Evolutionary conservation across 2,113 vertebrate genomes (phyloP).

Genomic region (Muntiacus muntjak): DNA sequence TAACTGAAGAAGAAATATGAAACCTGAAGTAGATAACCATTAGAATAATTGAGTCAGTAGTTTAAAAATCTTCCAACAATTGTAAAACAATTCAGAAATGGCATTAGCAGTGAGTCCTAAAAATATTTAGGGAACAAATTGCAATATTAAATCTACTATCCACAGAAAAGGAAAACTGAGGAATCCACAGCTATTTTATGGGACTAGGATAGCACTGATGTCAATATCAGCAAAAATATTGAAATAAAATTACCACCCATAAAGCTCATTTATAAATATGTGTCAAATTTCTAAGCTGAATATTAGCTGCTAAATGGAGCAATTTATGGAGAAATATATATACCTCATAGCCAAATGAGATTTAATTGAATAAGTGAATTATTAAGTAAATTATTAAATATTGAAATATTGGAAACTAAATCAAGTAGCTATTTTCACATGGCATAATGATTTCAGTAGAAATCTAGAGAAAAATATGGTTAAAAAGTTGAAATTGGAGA

Average conservation of each 20-base stretch:
- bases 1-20: not conserved
- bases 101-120: not conserved
- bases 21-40: not conserved
- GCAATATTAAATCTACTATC: not conserved
- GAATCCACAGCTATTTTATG: not conserved
- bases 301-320: not conserved
- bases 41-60: not conserved
- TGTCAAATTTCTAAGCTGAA: not conserved
- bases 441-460: not conserved
- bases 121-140: not conserved
- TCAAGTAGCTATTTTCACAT: not conserved
- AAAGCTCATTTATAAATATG: not conserved
- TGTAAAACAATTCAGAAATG: not conserved
- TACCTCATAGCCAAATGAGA: not conserved
- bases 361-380: not conserved
- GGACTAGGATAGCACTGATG: not conserved
- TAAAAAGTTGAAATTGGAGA: not conserved
- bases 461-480: not conserved
- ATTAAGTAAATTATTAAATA: not conserved
- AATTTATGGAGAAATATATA: not conserved
- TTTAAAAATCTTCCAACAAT: not conserved
- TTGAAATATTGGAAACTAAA: not conserved
- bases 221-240: not conserved
- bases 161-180: not conserved
- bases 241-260: not conserved